Base-by-base conservation (phyloP, 1,140 invertebrate species). In the Drosophila grimshawi region DNA sequence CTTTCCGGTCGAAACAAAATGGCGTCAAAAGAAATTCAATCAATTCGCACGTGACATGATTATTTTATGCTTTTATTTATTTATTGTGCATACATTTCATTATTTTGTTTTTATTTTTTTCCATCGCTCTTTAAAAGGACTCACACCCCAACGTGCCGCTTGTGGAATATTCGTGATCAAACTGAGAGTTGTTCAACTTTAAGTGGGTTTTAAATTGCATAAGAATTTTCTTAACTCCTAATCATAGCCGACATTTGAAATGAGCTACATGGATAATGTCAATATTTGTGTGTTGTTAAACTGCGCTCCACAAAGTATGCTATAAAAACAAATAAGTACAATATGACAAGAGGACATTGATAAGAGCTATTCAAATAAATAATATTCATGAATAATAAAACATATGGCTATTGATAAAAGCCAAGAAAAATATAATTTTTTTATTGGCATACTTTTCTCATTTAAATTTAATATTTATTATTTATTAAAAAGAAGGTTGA, bases 1-100 rank as follows among this genome's bases (percentile, higher is more conserved):
- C 52, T 48, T 69, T 49, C 52, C 32, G 52, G 7, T 55, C 61
- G 43, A 30, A 59, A 77, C 79, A 73, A 86, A 86, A 82, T 86
- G 74, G 76, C 68, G 76, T 75, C 71, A 75, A 55, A 74, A 68
- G 80, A 83, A 86, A 86, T 86, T 86, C 82, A 86, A 86, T 86
- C 82, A 86, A 86, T 81, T 86, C 82, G 82, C 82, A 86, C 82
- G 82, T 86, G 82, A 86, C 82, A 86, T 86, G 82, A 86, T 86
- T 86, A 86, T 86, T 86, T 86, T 81, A 86, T 86, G 81, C 57
- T 78, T 81, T 86, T 81, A 76, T 85, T 85, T 85, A 85, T 86
- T 81, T 86, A 76, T 86, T 66, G 74, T 74, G 66, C 75, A 78
- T 81, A 70, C 75, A 85, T 85, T 85, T 85, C 81, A 78, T 77